Evolutionary conservation across 2,797 vertebrate genomes (phyloP).

Genomic region (Buceros bicornis): DNA sequence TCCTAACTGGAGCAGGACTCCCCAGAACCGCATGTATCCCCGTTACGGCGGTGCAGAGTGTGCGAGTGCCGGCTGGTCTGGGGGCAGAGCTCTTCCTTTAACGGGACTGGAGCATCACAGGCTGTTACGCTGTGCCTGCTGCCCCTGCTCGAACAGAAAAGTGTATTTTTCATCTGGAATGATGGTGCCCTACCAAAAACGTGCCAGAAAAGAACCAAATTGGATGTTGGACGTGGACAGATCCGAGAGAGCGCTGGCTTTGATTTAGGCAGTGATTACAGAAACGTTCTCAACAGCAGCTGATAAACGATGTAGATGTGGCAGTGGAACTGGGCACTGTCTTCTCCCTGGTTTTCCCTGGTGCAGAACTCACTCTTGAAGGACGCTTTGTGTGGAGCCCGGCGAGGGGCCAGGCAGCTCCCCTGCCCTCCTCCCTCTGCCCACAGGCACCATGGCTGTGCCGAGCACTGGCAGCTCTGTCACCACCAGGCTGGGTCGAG

Average conservation of each 20-base stretch:
- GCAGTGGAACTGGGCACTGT: not conserved
- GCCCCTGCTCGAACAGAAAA: not conserved
- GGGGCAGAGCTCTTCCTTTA: not conserved
- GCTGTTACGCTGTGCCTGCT: not conserved
- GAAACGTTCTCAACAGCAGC: not conserved
- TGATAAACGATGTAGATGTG: not conserved
- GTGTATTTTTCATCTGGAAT: fast-evolving
- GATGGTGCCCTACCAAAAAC: not conserved
- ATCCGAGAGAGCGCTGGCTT: not conserved
- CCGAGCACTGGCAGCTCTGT: not conserved
- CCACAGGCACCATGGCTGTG: fast-evolving
- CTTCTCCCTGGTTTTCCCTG: fast-evolving
- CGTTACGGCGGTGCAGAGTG: fast-evolving
- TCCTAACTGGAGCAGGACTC: constrained; percentile 61
- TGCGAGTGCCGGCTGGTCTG: not conserved
- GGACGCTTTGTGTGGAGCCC: fast-evolving
- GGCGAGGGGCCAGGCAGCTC: not conserved
- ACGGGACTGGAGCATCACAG: not conserved
- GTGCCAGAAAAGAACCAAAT: not conserved
- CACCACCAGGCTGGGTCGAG: fast-evolving
- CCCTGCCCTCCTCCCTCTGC: not conserved
- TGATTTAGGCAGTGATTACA: not conserved
- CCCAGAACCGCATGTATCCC: constrained; percentile 18
- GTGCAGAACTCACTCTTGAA: not conserved
- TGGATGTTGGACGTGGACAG: not conserved